Base-by-base conservation (phyloP, 1,140 invertebrate species). In the Belonocnema kinseyi region DNA sequence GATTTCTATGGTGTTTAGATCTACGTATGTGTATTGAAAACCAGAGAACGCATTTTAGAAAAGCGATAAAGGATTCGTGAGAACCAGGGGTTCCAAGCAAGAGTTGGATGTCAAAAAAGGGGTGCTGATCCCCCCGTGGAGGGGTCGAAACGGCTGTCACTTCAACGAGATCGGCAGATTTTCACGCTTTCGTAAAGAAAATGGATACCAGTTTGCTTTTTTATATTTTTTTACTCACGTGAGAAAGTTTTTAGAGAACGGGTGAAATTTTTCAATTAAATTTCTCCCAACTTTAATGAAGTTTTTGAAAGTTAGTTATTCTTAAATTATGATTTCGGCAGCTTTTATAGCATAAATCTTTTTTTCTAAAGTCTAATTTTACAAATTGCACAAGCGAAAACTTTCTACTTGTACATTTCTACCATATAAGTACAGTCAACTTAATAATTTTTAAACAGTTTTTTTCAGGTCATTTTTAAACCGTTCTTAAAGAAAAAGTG, bases 41-140 rank as follows among this genome's bases (percentile, higher is more conserved):
- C 33, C 73, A 51, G 77, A 82, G 81, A 82, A 80, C 75, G 83
- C 84, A 85, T 88, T 88, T 85, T 26, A 79, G 76, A 84, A 87
- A 84, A 83, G 83, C 82, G 74, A 77, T 78, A 85, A 88, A 88
- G 88, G 86, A 90, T 90, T 90, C 88, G 88, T 90, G 88, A 88
- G 88, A 90, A 90, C 85, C 74, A 83, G 80, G 84, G 85, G 77
- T 72, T 58, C 51, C 17, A 61, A 75, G 87, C 82, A 88, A 88
- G 88, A 89, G 88, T 89, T 88, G 85, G 75, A 86, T 88, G 85
- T 85, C 83, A 76, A 85, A 81, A 78, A 81, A 81, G 58, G 74
- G 66, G 73, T 70, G 52, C 40, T 80, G 72, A 77, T 77, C 72
- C 72, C 56, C 56, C 53, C 50, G 61, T 75, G 61, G 16, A 80